These are phyloP conservation scores for Ochropacha duplaris DNA, from an alignment of 2,888 invertebrate species.

Conservation along the genomic window DNA sequence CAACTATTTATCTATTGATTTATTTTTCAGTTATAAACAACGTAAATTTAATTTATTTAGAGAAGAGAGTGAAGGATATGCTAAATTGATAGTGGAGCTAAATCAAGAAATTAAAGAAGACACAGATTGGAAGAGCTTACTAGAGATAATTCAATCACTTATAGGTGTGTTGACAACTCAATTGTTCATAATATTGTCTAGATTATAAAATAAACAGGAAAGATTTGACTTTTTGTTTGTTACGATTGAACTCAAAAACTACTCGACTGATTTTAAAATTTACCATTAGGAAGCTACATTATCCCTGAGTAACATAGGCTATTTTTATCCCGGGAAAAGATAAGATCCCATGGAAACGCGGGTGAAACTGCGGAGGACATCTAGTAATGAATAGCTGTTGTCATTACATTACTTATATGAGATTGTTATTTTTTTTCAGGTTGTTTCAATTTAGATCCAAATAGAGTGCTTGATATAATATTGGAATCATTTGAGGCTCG, in stretches of 20 bases:
- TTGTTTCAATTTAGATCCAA: conserved; percentile 99
- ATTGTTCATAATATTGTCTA: neutral
- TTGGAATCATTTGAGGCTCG: conserved; percentile 97
- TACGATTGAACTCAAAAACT: no score
- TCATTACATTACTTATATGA: neutral
- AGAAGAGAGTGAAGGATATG: conserved; percentile 99
- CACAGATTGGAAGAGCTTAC: conserved; percentile 85
- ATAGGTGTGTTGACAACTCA: conserved; percentile 86
- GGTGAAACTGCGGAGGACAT: no score
- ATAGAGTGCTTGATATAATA: conserved; percentile 97
- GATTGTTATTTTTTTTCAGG: conserved; percentile 84
- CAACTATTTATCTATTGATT: conserved; percentile 3
- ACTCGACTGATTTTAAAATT: no score
- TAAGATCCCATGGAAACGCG: no score
- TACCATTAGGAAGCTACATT: no score
- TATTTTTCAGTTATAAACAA: conserved; percentile 95
- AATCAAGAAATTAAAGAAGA: conserved; percentile 90
- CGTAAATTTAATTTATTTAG: conserved; percentile 99
- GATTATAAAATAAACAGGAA: no score
- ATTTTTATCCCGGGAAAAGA: no score
- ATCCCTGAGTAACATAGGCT: no score
- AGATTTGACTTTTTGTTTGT: no score
- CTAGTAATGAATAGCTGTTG: neutral
- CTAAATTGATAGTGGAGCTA: conserved; percentile 96
- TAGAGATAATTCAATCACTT: conserved; percentile 95